phyloP scores from a whole-genome alignment of 2,797 vertebrate species.

The Bradypodion ventrale region DNA sequence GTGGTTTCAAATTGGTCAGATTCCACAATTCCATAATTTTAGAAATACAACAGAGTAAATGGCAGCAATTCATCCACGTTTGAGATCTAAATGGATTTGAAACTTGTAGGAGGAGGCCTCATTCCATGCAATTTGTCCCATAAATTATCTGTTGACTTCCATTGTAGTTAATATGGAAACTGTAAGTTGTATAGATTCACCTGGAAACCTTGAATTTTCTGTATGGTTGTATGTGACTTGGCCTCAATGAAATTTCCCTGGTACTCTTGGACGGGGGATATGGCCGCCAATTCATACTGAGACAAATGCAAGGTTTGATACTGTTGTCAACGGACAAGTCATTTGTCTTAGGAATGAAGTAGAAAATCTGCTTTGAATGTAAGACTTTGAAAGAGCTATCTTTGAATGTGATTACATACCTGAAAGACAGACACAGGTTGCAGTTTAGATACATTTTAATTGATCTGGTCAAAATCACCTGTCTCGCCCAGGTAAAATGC shows the following conservation, averaged over 20 bases:
- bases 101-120: background rate
- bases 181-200: background rate
- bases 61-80: background rate
- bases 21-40: constrained; percentile 1
- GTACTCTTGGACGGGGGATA: no score
- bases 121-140: constrained; percentile 1
- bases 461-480: background rate
- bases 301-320: background rate
- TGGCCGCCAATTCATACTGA: no score
- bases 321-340: background rate
- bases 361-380: background rate
- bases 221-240: background rate
- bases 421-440: background rate
- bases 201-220: background rate
- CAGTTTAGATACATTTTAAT: background rate
- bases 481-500: background rate
- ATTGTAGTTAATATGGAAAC: background rate
- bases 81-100: background rate
- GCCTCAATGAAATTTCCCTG: background rate
- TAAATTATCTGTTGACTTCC: background rate
- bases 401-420: background rate
- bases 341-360: background rate
- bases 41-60: constrained; percentile 12
- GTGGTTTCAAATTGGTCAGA: background rate
- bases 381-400: background rate